Conservation (phyloP, 2,113 vertebrate genomes). For the Nyctereutes procyonoides region DNA sequence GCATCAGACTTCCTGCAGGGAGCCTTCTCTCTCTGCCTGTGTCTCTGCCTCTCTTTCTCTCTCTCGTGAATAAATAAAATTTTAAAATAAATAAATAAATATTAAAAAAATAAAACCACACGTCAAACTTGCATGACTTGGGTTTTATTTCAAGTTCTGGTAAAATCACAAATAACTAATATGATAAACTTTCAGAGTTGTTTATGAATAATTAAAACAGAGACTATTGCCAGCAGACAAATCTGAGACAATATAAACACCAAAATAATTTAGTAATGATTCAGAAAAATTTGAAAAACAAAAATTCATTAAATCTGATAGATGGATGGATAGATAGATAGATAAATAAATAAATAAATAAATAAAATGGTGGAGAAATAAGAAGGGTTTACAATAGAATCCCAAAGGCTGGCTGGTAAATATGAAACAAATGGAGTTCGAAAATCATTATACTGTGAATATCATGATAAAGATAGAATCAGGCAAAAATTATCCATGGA, state of each 20-base stretch:
- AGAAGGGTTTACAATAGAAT: not conserved
- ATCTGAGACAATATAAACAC: not conserved
- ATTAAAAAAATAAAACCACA: not conserved
- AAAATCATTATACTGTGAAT: not conserved
- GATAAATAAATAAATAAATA: not conserved
- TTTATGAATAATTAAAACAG: not conserved
- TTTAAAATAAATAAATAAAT: no score
- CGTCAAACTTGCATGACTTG: not conserved
- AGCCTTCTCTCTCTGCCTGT: no score
- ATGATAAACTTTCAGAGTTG: not conserved
- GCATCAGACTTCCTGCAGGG: no score
- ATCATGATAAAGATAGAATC: not conserved
- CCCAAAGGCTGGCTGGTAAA: not conserved
- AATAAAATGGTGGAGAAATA: not conserved
- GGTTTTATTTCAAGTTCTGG: not conserved
- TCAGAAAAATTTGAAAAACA: not conserved
- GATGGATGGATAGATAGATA: not conserved
- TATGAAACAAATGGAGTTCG: not conserved
- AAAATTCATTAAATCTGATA: not conserved
- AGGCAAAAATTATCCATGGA: not conserved
- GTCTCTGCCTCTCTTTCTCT: no score
- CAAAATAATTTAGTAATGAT: constrained; percentile 19
- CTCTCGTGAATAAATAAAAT: no score
- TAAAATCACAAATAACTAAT: not conserved
- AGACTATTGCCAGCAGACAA: not conserved